Conservation (phyloP, 2,113 vertebrate species). For the Phaetusa simplex region DNA sequence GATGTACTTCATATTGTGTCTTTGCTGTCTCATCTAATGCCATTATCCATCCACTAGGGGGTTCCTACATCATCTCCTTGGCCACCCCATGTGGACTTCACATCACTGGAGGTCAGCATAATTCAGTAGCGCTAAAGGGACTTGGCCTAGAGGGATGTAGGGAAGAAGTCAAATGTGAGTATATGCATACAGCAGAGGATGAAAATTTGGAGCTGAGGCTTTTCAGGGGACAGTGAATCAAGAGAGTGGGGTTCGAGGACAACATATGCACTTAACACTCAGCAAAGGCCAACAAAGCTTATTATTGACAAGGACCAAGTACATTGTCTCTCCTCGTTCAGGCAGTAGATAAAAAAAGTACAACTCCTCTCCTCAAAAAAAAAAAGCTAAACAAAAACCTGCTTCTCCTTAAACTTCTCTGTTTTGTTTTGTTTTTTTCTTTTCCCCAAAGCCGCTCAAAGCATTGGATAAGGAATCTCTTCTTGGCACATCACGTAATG, state of each 20-base stretch:
- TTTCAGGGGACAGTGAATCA: neutral
- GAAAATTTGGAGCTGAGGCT: neutral
- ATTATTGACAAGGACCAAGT: neutral
- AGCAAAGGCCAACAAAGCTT: neutral
- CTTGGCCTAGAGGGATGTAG: neutral
- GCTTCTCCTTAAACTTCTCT: neutral
- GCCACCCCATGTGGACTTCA: neutral
- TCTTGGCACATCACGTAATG: neutral
- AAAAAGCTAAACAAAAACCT: neutral
- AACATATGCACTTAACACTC: neutral
- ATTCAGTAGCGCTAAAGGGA: neutral
- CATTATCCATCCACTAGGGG: neutral
- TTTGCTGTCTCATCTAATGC: neutral
- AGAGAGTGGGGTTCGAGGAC: neutral
- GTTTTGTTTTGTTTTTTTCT: neutral
- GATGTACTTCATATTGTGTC: neutral
- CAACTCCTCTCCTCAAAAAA: neutral
- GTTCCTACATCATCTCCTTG: neutral
- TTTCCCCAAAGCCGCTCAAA: neutral
- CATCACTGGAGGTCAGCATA: neutral
- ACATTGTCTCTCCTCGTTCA: neutral
- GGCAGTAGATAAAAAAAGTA: neutral
- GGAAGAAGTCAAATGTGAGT: neutral
- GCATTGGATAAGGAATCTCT: neutral
- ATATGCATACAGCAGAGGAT: neutral